Percentiles rank a stretch among this genome's conserved stretches.
Conservation (phyloP, 2,113 vertebrate species). For the Myotis yumanensis region DNA sequence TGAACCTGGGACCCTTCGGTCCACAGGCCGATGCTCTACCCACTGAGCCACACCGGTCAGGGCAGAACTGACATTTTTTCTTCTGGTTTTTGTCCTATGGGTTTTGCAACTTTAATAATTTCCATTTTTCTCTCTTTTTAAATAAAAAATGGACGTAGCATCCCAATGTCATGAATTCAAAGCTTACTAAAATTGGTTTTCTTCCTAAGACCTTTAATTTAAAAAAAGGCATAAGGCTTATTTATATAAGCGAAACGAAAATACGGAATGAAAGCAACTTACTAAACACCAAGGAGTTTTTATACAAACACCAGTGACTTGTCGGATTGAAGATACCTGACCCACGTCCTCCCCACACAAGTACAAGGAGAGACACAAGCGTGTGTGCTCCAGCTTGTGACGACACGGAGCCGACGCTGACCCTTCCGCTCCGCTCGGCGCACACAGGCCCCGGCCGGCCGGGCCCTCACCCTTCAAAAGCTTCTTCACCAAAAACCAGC, state of each 20-base stretch:
- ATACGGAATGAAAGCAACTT: not conserved
- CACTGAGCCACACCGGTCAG: too few relatives aligned
- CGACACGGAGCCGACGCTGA: not conserved
- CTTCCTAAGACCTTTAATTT: not conserved
- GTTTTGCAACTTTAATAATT: not conserved
- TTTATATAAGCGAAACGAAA: not conserved
- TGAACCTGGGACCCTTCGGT: too few relatives aligned
- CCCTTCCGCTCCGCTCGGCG: not conserved
- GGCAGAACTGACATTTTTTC: not conserved
- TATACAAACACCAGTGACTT: not conserved
- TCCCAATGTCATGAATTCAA: constrained; percentile 17
- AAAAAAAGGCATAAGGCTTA: not conserved
- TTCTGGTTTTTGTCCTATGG: not conserved
- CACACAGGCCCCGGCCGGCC: not conserved
- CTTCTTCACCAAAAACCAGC: not conserved
- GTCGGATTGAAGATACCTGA: not conserved
- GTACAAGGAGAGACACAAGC: not conserved
- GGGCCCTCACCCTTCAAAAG: not conserved
- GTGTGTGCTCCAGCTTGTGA: too few relatives aligned
- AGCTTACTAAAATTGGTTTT: constrained; percentile 51
- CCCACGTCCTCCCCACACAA: not conserved
- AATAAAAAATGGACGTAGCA: not conserved
- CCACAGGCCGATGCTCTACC: too few relatives aligned
- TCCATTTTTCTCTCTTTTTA: not conserved
- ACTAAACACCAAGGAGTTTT: not conserved